Conservation (phyloP, 2,888 invertebrate species). For the Shargacucullia verbasci region DNA sequence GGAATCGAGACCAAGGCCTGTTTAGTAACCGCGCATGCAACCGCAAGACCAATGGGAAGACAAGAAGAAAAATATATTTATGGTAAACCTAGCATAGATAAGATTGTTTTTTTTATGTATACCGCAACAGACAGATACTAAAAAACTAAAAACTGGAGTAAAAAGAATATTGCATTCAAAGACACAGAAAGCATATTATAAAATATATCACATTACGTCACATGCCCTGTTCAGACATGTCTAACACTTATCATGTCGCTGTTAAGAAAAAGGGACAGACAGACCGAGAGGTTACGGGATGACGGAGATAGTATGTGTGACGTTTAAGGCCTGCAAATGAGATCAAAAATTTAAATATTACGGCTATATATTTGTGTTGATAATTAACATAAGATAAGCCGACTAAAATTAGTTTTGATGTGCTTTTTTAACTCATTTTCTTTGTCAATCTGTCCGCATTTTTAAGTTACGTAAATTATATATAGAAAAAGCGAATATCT, state of each 20-base stretch:
- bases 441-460: background rate
- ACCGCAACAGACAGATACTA: conserved; percentile 27
- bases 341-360: too few species aligned
- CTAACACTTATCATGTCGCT: conserved; percentile 33
- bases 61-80: too few species aligned
- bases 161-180: conserved; percentile 50
- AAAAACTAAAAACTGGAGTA: conserved; percentile 36
- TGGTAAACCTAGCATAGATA: too few species aligned
- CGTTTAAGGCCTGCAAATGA: too few species aligned
- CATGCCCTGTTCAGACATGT: conserved; percentile 25
- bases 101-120: conserved; percentile 3
- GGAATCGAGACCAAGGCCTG: too few species aligned
- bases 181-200: conserved; percentile 45
- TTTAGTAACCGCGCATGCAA: too few species aligned
- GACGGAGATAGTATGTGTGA: too few species aligned
- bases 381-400: too few species aligned
- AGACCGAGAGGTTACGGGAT: background rate
- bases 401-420: too few species aligned
- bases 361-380: too few species aligned
- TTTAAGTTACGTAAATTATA: conserved; percentile 1
- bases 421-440: too few species aligned
- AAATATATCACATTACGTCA: conserved; percentile 59
- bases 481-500: conserved; percentile 22
- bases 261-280: background rate
- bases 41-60: too few species aligned